Percentiles rank a stretch among this genome's conserved stretches.
Conservation (phyloP, 1,140 invertebrate species). For the Drosophila truncata region DNA sequence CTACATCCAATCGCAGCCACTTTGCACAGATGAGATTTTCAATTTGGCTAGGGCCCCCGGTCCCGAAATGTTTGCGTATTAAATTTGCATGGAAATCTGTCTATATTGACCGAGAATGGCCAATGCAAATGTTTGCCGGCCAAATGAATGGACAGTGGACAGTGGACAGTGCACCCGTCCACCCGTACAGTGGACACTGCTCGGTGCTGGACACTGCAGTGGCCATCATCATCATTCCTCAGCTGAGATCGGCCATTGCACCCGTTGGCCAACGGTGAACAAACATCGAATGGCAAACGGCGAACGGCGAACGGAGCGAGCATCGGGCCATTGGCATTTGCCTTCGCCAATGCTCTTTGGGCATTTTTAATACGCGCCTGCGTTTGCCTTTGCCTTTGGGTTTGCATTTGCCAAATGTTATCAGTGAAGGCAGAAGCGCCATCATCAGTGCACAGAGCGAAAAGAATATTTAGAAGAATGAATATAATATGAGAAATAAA, state of each 20-base stretch:
- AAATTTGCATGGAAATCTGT: conserved; percentile 85
- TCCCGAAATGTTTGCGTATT: conserved; percentile 84
- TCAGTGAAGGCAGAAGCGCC: conserved; percentile 59
- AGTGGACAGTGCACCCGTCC: conserved; percentile 13
- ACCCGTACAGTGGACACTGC: conserved; percentile 41
- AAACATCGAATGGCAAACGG: conserved; percentile 17
- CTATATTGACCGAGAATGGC: conserved; percentile 85
- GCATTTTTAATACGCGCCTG: conserved; percentile 81
- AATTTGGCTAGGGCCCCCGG: conserved; percentile 77
- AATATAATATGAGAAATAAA: too few species aligned
- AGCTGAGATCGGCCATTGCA: conserved; percentile 55
- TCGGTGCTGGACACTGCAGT: conserved; percentile 40
- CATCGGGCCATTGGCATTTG: conserved; percentile 62
- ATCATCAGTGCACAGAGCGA: conserved; percentile 17
- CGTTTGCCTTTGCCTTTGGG: conserved; percentile 38
- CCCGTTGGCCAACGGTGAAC: conserved; percentile 42
- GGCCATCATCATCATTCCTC: conserved; percentile 17
- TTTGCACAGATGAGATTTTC: conserved; percentile 84
- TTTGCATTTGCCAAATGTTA: conserved; percentile 82
- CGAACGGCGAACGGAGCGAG: conserved; percentile 16
- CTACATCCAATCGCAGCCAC: conserved; percentile 38
- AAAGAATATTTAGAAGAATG: too few species aligned
- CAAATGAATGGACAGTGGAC: conserved; percentile 74
- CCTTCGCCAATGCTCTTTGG: conserved; percentile 69
- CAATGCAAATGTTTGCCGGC: conserved; percentile 82